Evolutionary conservation across 2,888 invertebrate species (phyloP).

Genomic region (Electrophaes corylata): DNA sequence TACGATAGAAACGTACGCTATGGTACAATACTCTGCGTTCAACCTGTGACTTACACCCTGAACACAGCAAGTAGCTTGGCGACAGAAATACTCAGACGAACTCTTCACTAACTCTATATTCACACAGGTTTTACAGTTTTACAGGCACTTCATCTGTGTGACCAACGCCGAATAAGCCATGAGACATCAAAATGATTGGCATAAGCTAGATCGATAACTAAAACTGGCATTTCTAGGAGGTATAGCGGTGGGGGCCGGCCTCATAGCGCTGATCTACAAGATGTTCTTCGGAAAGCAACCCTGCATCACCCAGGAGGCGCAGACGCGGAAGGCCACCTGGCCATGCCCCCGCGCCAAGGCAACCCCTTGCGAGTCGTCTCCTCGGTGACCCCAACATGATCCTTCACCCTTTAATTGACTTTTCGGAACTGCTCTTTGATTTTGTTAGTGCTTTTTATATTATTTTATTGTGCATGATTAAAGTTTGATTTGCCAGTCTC

Average conservation of each 20-base stretch:
- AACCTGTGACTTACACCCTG: no score
- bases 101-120: no score
- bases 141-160: no score
- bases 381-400: background rate
- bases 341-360: conserved; percentile 19
- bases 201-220: background rate
- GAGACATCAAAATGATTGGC: background rate
- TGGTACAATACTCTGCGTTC: no score
- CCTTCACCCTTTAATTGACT: background rate
- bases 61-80: no score
- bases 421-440: background rate
- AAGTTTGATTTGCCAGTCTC: background rate
- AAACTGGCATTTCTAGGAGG: conserved; percentile 33
- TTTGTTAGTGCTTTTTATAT: conserved; percentile 5
- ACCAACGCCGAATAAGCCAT: no score
- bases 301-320: conserved; percentile 7
- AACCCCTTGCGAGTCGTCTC: conserved; percentile 6
- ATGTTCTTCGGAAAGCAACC: conserved; percentile 29
- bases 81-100: no score
- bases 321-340: conserved; percentile 24
- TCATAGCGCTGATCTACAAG: conserved; percentile 39
- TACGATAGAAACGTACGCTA: no score
- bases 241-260: conserved; percentile 38
- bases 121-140: no score
- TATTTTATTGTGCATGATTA: conserved; percentile 2